Conservation (phyloP, 1,140 invertebrate species). For the Halesus radiatus region DNA sequence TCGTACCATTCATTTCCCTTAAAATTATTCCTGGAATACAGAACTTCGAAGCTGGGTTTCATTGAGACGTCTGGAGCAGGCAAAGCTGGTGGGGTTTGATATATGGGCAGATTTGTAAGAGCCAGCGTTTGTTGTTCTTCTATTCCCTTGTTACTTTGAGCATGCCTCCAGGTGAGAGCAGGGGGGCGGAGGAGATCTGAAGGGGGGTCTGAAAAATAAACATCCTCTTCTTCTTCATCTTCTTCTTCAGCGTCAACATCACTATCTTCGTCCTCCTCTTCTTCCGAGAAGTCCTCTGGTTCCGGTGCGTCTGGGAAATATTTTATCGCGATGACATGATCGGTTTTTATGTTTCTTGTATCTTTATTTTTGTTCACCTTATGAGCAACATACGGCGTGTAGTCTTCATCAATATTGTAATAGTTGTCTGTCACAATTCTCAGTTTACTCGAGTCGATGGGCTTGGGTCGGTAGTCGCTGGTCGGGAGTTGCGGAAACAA, state of each 20-base stretch:
- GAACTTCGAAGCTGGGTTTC: constrained; percentile 46
- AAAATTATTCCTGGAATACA: constrained; percentile 50
- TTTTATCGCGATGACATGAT: constrained; percentile 29
- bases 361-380: constrained; percentile 7
- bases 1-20: constrained; percentile 57
- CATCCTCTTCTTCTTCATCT: too few relatives aligned
- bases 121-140: constrained; percentile 45
- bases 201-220: background rate
- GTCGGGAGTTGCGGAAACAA: background rate
- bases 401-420: constrained; percentile 47
- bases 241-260: too few relatives aligned
- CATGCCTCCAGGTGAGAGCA: background rate
- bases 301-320: constrained; percentile 23
- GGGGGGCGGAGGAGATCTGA: constrained; percentile 30
- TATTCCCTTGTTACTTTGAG: background rate
- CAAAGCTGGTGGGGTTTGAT: constrained; percentile 48
- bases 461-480: constrained; percentile 11
- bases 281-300: background rate
- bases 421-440: constrained; percentile 44
- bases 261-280: background rate
- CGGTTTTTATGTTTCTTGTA: background rate
- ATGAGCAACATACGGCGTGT: constrained; percentile 2
- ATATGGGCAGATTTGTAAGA: constrained; percentile 47
- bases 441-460: constrained; percentile 33
- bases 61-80: constrained; percentile 11